Percentiles rank a stretch among this genome's conserved stretches.
phyloP scores from a whole-genome alignment of 2,888 invertebrate species.

The Liposcelis brunnea region DNA sequence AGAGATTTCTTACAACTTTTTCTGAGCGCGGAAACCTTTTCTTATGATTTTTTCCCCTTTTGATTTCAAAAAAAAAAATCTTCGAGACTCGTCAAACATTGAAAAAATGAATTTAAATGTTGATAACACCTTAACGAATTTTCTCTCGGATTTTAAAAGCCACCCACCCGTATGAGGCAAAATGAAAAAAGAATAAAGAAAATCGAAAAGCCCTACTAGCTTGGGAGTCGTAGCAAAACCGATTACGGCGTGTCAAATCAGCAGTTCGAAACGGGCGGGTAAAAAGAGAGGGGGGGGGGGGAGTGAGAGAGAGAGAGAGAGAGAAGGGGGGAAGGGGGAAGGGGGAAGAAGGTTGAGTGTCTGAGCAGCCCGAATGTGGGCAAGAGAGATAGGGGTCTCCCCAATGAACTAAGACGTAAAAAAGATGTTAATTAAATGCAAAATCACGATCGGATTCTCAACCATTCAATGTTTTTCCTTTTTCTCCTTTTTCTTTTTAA shows the following conservation, averaged over 20 bases:
- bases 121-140: no score
- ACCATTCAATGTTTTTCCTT: slow-evolving; percentile 2
- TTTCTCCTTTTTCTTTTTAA: slow-evolving; percentile 3
- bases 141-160: no score
- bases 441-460: slow-evolving; percentile 7
- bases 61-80: no score
- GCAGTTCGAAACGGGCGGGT: no score
- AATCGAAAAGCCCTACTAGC: no score
- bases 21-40: not conserved
- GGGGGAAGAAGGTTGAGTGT: not conserved
- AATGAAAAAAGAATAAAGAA: no score
- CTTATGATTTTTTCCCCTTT: slow-evolving; percentile 8
- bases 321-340: not conserved
- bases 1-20: not conserved
- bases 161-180: no score
- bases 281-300: no score
- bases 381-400: slow-evolving; percentile 3
- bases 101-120: no score
- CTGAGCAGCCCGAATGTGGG: not conserved
- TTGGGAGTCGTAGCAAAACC: no score
- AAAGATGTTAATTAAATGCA: slow-evolving; percentile 6
- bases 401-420: slow-evolving; percentile 5
- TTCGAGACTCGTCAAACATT: no score
- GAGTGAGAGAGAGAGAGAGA: not conserved
- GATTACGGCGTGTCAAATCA: no score